Evolutionary conservation across 2,113 vertebrate species (phyloP), one percentile per base, ranked within the genome.

Genomic region (Rhynchopsitta pachyrhyncha): DNA sequence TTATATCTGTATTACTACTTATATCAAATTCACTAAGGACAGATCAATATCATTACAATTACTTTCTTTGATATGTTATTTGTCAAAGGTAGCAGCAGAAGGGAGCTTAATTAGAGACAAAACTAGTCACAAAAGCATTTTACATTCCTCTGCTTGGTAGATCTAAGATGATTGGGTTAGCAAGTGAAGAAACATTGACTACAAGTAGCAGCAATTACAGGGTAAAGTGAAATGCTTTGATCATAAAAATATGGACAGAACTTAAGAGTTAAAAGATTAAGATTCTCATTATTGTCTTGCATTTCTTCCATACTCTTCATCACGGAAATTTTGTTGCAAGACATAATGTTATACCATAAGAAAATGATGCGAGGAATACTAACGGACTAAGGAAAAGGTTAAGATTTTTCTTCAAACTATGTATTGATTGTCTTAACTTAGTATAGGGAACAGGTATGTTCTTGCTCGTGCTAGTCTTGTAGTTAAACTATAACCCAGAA

Each of bases 1-100:
- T 75, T 7, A 71, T 46, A 85, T 7, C 11, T 90, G 2, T 37
- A 80, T 37, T 59, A 27, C 6, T 35, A 68, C 42, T 55, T 88
- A 46, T 68, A 52, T 35, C 24, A 89, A 90, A 76, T 82, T 18
- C 7, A 8, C 41, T 69, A 42, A 59, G 50, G 57, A 84, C 11
- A 6, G 57, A 92, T 60, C 33, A 82, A 90, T 90, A 64, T 46
- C 75, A 87, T 86, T 82, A 46, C 18, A 67, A 67, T 85, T 75
- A 42, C 8, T 53, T 78, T 86, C 25, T 67, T 68, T 71, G 7
- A 60, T 62, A 74, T 39, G 17, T 55, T 69, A 20, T 62, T 79
- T 82, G 19, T 90, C 57, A 82, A 85, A 82, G 6, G 11, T 39
- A 82, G 49, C 11, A 88, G 33, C 10, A 79, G 67, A 90, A 68